A percentile compares a stretch with the other conserved stretches of the same genome.
These are phyloP conservation scores for Pyrocoelia pectoralis DNA, from an alignment of 2,888 invertebrate species.

Conservation along the genomic window DNA sequence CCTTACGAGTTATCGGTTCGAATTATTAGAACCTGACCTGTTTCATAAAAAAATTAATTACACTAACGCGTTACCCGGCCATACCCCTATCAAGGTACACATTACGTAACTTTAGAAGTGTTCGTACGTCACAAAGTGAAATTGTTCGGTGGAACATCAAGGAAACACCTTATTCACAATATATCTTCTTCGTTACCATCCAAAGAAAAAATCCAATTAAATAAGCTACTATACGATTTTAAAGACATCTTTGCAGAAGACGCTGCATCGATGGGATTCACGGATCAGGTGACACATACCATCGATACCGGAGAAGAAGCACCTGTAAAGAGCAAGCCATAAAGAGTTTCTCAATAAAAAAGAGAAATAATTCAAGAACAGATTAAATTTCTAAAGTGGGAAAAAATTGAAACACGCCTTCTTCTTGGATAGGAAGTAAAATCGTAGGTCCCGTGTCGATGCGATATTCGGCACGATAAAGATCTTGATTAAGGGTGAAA, in stretches of 20 bases:
- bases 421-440: too few species aligned
- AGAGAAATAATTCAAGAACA: not conserved
- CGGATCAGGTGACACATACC: not conserved
- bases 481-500: too few species aligned
- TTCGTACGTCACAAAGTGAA: not conserved
- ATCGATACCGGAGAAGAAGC: not conserved
- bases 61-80: not conserved
- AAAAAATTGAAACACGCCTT: too few species aligned
- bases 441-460: too few species aligned
- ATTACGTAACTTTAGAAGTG: not conserved
- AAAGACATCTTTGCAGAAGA: not conserved
- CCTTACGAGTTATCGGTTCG: not conserved
- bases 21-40: not conserved
- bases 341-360: not conserved
- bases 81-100: not conserved
- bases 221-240: not conserved
- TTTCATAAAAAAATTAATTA: not conserved
- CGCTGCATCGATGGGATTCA: not conserved
- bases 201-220: not conserved
- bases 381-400: not conserved
- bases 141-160: not conserved
- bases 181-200: not conserved
- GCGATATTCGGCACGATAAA: too few species aligned
- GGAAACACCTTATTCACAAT: not conserved
- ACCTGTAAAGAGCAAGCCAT: not conserved